These are phyloP conservation scores for Labeo catla DNA, from an alignment of 2,113 vertebrate genomes.

Conservation along the genomic window DNA sequence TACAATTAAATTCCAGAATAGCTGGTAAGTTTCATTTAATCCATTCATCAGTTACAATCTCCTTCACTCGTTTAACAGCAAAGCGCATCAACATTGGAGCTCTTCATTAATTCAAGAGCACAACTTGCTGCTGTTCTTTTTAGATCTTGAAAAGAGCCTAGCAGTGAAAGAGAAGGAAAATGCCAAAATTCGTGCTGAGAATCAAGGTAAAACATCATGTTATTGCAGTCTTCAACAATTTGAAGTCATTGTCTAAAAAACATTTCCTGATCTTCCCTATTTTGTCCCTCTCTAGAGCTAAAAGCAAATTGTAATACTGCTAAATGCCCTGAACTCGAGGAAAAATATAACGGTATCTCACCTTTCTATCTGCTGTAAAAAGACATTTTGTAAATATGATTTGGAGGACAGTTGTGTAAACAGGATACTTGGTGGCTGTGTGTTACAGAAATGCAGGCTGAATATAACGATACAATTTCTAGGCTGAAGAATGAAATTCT, in stretches of 20 bases:
- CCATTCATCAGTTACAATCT: background rate
- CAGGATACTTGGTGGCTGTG: background rate
- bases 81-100: background rate
- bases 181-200: background rate
- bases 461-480: constrained; percentile 1
- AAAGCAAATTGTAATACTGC: background rate
- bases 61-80: background rate
- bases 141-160: background rate
- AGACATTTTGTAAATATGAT: background rate
- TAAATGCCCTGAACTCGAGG: constrained; percentile 9
- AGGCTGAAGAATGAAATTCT: background rate
- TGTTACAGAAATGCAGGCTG: constrained; percentile 12
- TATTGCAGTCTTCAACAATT: background rate
- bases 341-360: background rate
- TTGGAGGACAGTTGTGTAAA: background rate
- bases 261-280: background rate
- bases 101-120: background rate
- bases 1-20: background rate
- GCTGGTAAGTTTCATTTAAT: constrained; percentile 13
- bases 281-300: constrained; percentile 14
- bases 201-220: background rate
- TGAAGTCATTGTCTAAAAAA: background rate
- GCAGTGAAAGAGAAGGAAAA: background rate
- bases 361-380: background rate
- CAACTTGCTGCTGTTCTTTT: background rate